Base-by-base conservation (phyloP, 1,140 invertebrate genomes). In the Dendrolimus punctatus region DNA sequence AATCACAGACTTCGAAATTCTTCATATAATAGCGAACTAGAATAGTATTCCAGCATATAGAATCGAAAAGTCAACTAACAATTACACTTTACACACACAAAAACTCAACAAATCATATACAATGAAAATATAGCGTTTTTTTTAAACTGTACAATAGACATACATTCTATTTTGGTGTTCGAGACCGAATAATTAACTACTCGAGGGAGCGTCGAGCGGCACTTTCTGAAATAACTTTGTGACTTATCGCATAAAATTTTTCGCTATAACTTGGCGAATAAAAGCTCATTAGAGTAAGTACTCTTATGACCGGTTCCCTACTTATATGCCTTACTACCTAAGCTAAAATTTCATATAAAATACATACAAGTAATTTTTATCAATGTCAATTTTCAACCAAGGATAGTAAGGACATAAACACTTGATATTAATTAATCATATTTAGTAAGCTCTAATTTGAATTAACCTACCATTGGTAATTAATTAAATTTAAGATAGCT, bases 51-150 rank as follows among this genome's bases (percentile, higher is more conserved):
- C 23, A 23, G 23, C 23, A 23, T 23, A 23, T 23, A 23, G 23
- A 23, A 23, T 23, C 23, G 23, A 23, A 23, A 23, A 23, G 23
- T 23, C 23, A 23, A 23, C 23, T 23, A 23, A 23, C 23, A 23
- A 23, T 23, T 23, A 23, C 23, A 23, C 41, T 42, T n/a, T 8
- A 62, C 57, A 58, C 43, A 67, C 44, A 63, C 40, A 60, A 71
- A 75, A 85, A 85, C 68, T 77, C 69, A 84, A 84, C 79, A 78
- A 85, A 72, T 67, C 68, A 80, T 85, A 51, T 81, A 81, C 74
- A 85, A 57, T 66, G 70, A 51, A 36, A 76, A 74, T 76, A 71
- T 85, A 81, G 80, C 76, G 71, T 71, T 71, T 76, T 76, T 73
- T 66, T 66, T 61, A 64, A 58, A 70, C 68, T 80, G 76, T 78